Evolutionary conservation across 2,113 vertebrate genomes (phyloP), one percentile per base, ranked within the genome.

Genomic region (Callipepla californica): DNA sequence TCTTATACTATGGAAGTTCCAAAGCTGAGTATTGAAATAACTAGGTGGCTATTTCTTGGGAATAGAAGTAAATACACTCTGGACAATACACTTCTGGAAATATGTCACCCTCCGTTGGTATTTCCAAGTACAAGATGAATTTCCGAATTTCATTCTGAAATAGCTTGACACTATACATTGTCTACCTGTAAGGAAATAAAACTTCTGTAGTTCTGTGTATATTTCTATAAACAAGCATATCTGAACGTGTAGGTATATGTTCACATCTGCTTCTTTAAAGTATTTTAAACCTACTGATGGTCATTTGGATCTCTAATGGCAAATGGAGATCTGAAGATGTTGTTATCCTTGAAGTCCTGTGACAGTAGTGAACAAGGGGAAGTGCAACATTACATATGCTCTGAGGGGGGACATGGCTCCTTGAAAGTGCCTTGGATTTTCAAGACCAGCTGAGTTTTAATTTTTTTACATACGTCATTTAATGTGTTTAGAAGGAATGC

Each of bases 191-290:
- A 81, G 47, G 51, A 78, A 78, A 70, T 1, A 63, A 55, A 68
- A 5, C 0, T 25, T 69, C 4, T 59, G 8, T 77, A 8, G 45
- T 59, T 89, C 7, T 75, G 18, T 48, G 7, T 50, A 4, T 6
- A 32, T 74, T n/a, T 57, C 3, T 26, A 16, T 45, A 48, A 30
- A 53, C 12, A 25, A 2, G 4, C 0, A 0, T 14, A 4, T 30
- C 4, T 19, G 0, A 42, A 3, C 36, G 26, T 66, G 7, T 26
- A 32, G 61, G 21, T 26, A 32, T 16, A 13, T 0, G 6, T 8
- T 1, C 1, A 12, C 22, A 22, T 53, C 42, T 66, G 7, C 32
- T 73, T 84, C 42, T 75, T 80, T n/a, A 68, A 34, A 61, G 30
- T 10, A 9, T 82, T 87, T 81, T 89, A 55, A 75, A 79, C 3